Percentiles rank a stretch among this genome's conserved stretches.
These are phyloP conservation scores for Caenorhabditis sp. DNA, from an alignment of 2,888 invertebrate species.

Conservation along the genomic window DNA sequence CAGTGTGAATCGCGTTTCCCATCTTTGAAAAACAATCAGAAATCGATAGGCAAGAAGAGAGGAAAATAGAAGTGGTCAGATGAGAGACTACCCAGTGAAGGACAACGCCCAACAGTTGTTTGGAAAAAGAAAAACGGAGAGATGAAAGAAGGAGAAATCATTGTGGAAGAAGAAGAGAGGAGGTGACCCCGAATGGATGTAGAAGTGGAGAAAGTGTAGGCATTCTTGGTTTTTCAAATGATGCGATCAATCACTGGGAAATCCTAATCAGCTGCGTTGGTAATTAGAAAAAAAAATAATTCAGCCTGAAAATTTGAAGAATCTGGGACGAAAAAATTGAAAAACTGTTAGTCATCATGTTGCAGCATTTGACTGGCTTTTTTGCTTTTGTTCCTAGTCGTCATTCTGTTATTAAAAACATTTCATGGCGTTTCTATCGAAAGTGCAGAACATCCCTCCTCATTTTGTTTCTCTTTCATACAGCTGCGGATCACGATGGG, in stretches of 20 bases:
- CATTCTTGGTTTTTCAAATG: slow-evolving; percentile 26
- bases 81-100: slow-evolving; percentile 10
- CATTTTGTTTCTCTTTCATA: neutral
- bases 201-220: slow-evolving; percentile 8
- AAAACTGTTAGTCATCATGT: too few relatives aligned
- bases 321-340: too few relatives aligned
- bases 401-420: too few relatives aligned
- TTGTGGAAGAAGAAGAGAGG: slow-evolving; percentile 15
- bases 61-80: slow-evolving; percentile 19
- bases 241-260: slow-evolving; percentile 1
- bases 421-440: too few relatives aligned
- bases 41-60: slow-evolving; percentile 27
- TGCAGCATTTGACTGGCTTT: too few relatives aligned
- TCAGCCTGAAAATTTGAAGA: too few relatives aligned
- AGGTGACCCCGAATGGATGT: slow-evolving; percentile 40
- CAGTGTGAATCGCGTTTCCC: slow-evolving; percentile 78
- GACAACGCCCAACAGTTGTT: slow-evolving; percentile 59
- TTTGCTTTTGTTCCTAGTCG: too few relatives aligned
- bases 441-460: neutral
- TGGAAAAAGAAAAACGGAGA: slow-evolving; percentile 21
- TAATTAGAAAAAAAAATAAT: too few relatives aligned
- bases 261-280: slow-evolving; percentile 18
- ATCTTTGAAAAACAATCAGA: slow-evolving; percentile 47
- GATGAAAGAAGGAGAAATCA: slow-evolving; percentile 32
- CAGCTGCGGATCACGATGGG: neutral